phyloP scores from a whole-genome alignment of 2,888 invertebrate genomes.

The Tillus elongatus region DNA sequence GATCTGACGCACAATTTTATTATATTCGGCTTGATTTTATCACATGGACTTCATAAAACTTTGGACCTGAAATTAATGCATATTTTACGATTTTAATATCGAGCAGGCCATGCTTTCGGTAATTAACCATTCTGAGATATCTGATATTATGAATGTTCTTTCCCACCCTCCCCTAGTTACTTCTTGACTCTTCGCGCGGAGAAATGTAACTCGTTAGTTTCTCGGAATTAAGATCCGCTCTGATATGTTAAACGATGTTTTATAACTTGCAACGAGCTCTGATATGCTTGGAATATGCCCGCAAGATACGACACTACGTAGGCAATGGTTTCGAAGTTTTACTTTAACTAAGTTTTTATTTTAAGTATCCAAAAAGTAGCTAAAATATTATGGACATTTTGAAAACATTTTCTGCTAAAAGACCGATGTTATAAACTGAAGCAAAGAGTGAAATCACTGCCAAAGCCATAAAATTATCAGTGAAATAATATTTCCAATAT shows the following conservation, averaged over 20 bases:
- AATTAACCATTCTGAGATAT: conserved; percentile 35
- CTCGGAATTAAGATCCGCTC: conserved; percentile 16
- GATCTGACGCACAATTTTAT: conserved; percentile 38
- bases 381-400: too few relatives aligned
- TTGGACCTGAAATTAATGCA: conserved; percentile 37
- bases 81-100: conserved; percentile 39
- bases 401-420: too few relatives aligned
- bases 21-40: conserved; percentile 37
- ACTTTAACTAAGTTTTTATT: too few relatives aligned
- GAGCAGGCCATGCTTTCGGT: conserved; percentile 31
- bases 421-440: too few relatives aligned
- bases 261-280: conserved; percentile 18
- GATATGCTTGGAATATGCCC: too few relatives aligned
- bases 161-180: too few relatives aligned
- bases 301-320: too few relatives aligned
- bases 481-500: too few relatives aligned
- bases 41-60: conserved; percentile 38
- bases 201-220: conserved; percentile 17
- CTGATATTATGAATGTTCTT: conserved; percentile 27
- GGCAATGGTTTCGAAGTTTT: too few relatives aligned
- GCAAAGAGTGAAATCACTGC: too few relatives aligned
- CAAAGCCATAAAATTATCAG: too few relatives aligned
- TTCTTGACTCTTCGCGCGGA: conserved; percentile 10
- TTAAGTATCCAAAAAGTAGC: too few relatives aligned
- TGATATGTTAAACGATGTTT: conserved; percentile 14